These are phyloP conservation scores for Helogale parvula DNA, from an alignment of 2,113 vertebrate genomes.

Conservation along the genomic window DNA sequence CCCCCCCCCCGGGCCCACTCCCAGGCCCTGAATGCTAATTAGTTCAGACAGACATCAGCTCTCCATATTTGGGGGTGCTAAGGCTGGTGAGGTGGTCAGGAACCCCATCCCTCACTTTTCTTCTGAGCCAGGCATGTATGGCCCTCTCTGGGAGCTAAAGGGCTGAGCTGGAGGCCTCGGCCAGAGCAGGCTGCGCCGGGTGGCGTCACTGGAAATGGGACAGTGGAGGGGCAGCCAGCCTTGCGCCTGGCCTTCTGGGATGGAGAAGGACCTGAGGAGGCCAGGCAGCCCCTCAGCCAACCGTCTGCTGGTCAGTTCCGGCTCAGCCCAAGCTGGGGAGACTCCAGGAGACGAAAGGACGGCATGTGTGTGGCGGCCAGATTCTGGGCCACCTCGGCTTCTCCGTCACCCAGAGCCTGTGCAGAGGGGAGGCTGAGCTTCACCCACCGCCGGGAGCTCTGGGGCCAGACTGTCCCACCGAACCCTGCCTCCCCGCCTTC, in stretches of 20 bases:
- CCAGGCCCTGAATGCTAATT: not conserved
- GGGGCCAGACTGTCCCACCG: not conserved
- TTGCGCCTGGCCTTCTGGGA: not conserved
- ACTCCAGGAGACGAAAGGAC: not conserved
- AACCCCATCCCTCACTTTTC: not conserved
- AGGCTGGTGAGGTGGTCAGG: not conserved
- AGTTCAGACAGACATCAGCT: not conserved
- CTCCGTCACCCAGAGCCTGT: not conserved
- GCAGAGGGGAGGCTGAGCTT: not conserved
- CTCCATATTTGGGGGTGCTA: not conserved
- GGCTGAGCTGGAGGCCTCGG: not conserved
- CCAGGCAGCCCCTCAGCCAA: not conserved
- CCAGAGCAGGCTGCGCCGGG: not conserved
- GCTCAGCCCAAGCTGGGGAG: not conserved
- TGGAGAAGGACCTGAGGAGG: too few species aligned
- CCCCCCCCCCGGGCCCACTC: not conserved
- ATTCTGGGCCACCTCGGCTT: not conserved
- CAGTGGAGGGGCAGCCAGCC: accelerated
- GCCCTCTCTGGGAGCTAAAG: too few species aligned
- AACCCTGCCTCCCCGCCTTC: not conserved
- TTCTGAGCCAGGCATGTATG: not conserved
- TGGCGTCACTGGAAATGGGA: not conserved
- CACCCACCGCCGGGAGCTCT: not conserved
- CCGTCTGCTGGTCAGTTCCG: not conserved
- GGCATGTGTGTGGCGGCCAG: accelerated